Evolutionary conservation across 2,797 vertebrate genomes (phyloP).

Genomic region (Hylomyscus alleni): DNA sequence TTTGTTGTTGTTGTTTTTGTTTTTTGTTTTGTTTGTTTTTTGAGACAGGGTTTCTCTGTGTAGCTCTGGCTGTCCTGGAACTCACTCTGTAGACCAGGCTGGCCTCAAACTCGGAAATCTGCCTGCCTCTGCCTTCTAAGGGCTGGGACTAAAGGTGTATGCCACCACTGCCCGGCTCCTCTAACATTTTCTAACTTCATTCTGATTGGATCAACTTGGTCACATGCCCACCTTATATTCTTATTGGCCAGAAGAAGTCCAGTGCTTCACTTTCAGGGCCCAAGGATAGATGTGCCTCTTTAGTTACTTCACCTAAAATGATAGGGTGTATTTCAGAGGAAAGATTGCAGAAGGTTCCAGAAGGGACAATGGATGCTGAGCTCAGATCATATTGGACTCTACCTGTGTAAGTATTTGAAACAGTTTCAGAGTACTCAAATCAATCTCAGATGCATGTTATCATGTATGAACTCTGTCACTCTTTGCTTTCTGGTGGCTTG

Average conservation of each 20-base stretch:
- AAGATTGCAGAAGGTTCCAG: background rate
- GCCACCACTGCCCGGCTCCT: too few species aligned
- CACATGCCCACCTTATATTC: background rate
- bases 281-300: background rate
- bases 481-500: slow-evolving; percentile 23
- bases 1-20: too few species aligned
- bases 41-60: too few species aligned
- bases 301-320: background rate
- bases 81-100: too few species aligned
- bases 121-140: too few species aligned
- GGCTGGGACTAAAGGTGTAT: too few species aligned
- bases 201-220: slow-evolving; percentile 42
- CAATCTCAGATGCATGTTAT: slow-evolving; percentile 2
- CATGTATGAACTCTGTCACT: background rate
- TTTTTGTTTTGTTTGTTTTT: too few species aligned
- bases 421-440: background rate
- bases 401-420: background rate
- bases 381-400: background rate
- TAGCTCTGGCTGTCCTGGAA: too few species aligned
- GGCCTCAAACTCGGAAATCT: too few species aligned
- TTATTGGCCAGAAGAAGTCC: slow-evolving; percentile 10
- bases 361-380: background rate
- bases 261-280: background rate
- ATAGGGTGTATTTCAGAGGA: background rate
- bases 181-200: background rate